Base-by-base conservation (phyloP, 2,113 vertebrate species). In the Corydoras maculifer region DNA sequence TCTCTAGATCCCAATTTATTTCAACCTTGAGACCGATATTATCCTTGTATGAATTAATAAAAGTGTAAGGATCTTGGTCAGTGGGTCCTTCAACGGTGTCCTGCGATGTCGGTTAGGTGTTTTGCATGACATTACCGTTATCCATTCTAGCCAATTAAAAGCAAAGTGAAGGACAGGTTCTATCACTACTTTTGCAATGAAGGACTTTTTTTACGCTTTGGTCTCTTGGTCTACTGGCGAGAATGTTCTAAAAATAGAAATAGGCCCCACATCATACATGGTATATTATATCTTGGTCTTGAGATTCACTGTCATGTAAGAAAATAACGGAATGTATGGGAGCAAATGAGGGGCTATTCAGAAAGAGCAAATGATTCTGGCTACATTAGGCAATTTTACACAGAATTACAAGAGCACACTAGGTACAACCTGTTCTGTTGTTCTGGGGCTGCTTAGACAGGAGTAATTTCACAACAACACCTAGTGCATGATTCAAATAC, bases 1-100 rank as follows among this genome's bases (percentile, higher is more conserved):
- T 81, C 83, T 84, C 85, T 84, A 70, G 76, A 84, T 82, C 82
- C 77, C 82, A 86, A 86, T 81, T 79, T 77, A 84, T 77, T 83
- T 69, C 66, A 78, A 70, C 83, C 83, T 79, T 82, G 61, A 81
- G 79, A 82, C 62, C 61, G 35, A 58, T 69, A 72, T 72, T 77
- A 48, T 70, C 10, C 64, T 61, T 53, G 32, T 48, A 13, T 73
- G 72, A 77, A 73, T 78, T 78, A 67, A 72, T 78, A 65, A 68
- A 60, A 55, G 8, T 29, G 58, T 59, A 66, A 60, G 62, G 10
- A 57, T 18, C 2, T 54, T 14, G 31, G 54, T 18, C 14, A 32
- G 54, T 32, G 53, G 53, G 14, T 30, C 25, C 59, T 25, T 54
- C 14, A 62, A 18, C 12, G 3, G 50, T 62, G 69, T 9, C 65